A percentile compares a stretch with the other conserved stretches of the same genome.
These are phyloP conservation scores for Neogobius melanostomus DNA, from an alignment of 2,113 vertebrate species.

Conservation along the genomic window DNA sequence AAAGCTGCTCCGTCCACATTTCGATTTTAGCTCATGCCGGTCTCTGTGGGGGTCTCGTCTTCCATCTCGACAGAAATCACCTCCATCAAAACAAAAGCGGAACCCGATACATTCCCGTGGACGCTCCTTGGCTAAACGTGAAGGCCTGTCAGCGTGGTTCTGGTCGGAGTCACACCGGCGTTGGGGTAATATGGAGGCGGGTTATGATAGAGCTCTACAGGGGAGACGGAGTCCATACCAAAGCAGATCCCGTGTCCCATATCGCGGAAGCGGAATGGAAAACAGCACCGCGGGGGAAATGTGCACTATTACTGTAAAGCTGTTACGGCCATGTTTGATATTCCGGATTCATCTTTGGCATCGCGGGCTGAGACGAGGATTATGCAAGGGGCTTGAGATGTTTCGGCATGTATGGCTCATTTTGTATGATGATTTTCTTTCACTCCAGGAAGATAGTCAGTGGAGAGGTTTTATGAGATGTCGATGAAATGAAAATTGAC, in stretches of 20 bases:
- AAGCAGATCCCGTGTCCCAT: conserved; percentile 21
- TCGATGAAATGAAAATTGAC: not conserved
- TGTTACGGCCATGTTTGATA: conserved; percentile 14
- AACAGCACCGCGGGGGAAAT: conserved; percentile 35
- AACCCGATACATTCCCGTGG: not conserved
- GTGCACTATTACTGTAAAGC: conserved; percentile 19
- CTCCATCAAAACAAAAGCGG: conserved; percentile 3
- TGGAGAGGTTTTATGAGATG: not conserved
- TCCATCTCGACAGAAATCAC: conserved; percentile 6
- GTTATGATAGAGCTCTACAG: conserved; percentile 48
- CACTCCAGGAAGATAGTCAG: not conserved
- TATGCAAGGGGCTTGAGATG: conserved; percentile 4
- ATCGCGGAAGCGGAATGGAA: conserved; percentile 24
- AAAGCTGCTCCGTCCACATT: conserved; percentile 19
- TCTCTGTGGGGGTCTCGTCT: conserved; percentile 14
- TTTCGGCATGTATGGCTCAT: not conserved
- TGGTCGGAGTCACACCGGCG: conserved; percentile 26
- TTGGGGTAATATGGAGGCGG: conserved; percentile 24
- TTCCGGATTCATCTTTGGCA: conserved; percentile 19
- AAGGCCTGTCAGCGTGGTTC: conserved; percentile 36
- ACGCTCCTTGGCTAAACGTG: conserved; percentile 28
- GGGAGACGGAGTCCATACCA: conserved; percentile 35
- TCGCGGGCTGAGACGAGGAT: conserved; percentile 9
- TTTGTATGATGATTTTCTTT: not conserved
- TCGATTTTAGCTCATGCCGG: conserved; percentile 23